Evolutionary conservation across 2,797 vertebrate genomes (phyloP).

Genomic region (Poliocrania exsul): DNA sequence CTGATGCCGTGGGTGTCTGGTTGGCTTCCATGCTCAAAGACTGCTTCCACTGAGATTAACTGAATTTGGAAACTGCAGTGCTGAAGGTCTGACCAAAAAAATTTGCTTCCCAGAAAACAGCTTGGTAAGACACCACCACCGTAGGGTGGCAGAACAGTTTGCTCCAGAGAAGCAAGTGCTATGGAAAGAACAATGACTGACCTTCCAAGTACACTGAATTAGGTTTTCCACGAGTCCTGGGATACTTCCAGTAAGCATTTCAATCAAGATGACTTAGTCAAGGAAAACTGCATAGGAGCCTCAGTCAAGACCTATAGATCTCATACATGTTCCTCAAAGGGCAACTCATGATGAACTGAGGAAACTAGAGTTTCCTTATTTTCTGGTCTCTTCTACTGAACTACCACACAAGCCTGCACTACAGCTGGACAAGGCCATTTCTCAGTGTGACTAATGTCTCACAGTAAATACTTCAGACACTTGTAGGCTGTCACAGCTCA

Average conservation of each 20-base stretch:
- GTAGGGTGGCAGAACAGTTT: background rate
- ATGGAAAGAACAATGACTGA: background rate
- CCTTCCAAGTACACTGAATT: background rate
- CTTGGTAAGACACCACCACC: background rate
- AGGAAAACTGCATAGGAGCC: background rate
- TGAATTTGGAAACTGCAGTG: background rate
- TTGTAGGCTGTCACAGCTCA: background rate
- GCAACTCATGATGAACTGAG: background rate
- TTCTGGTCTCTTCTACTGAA: background rate
- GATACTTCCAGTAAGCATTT: conserved; percentile 7
- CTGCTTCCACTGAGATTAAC: conserved; percentile 15
- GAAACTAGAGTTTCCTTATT: background rate
- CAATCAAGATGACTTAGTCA: background rate
- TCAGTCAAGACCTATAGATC: background rate
- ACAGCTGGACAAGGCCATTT: background rate
- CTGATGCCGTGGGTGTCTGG: background rate
- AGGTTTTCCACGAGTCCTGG: background rate
- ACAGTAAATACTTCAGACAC: background rate
- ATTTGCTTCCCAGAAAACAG: conserved; percentile 6
- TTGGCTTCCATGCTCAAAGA: conserved; percentile 12
- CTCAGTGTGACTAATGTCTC: background rate
- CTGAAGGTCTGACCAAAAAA: conserved; percentile 21
- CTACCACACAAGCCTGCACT: background rate
- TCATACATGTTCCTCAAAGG: background rate
- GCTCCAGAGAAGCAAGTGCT: background rate